Evolutionary conservation across 2,113 vertebrate genomes (phyloP).

Genomic region (Mus musculus): GRCm39 chr10:123068501-123069000

Average conservation of each 20-base stretch:
- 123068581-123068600: not conserved
- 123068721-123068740: not conserved
- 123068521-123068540: not conserved
- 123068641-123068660: not conserved
- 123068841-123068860: not conserved
- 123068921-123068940: not conserved
- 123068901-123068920: not conserved
- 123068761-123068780: not conserved
- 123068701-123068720: not conserved
- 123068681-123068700: not conserved
- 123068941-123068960: not conserved
- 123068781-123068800: not conserved
- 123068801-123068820: not conserved
- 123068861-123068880: not conserved
- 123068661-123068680: not conserved
- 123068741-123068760: not conserved
- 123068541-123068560: not conserved
- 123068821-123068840: not conserved
- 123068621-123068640: not conserved
- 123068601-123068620: not conserved
- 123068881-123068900: not conserved
- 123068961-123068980: not conserved
- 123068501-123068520: not conserved
- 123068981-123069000: not conserved
- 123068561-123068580: not conserved